These are phyloP conservation scores for Zelleria hepariella DNA, from an alignment of 2,888 invertebrate genomes.

Conservation along the genomic window DNA sequence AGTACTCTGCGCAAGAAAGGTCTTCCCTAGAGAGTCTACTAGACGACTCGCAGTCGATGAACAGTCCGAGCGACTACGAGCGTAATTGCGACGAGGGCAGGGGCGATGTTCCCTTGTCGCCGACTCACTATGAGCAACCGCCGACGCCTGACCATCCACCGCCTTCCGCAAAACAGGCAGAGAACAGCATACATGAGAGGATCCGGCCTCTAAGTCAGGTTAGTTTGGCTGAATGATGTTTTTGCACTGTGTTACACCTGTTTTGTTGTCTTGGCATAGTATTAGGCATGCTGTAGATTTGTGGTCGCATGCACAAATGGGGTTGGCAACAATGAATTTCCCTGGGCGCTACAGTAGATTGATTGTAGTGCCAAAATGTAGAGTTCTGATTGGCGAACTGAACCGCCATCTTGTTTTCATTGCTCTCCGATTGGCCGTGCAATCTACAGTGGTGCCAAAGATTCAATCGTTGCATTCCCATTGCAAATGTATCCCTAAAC, in stretches of 20 bases:
- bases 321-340: background rate
- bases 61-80: conserved; percentile 64
- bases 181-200: conserved; percentile 89
- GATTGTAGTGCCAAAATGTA: too few relatives aligned
- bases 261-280: background rate
- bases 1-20: conserved; percentile 64
- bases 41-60: conserved; percentile 68
- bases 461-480: too few relatives aligned
- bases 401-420: too few relatives aligned
- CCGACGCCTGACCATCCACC: conserved; percentile 96
- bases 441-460: too few relatives aligned
- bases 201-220: conserved; percentile 93
- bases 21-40: conserved; percentile 75
- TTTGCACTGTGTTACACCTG: conserved; percentile 6
- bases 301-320: background rate
- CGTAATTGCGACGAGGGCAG: conserved; percentile 52
- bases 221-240: conserved; percentile 55
- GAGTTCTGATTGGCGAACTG: too few relatives aligned
- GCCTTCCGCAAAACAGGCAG: conserved; percentile 90
- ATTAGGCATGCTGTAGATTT: background rate
- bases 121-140: conserved; percentile 91
- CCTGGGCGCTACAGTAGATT: too few relatives aligned
- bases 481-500: too few relatives aligned
- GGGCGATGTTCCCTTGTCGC: conserved; percentile 80
- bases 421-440: too few relatives aligned